phyloP scores from a whole-genome alignment of 2,797 vertebrate species.

The Lepus oiostolus region DNA sequence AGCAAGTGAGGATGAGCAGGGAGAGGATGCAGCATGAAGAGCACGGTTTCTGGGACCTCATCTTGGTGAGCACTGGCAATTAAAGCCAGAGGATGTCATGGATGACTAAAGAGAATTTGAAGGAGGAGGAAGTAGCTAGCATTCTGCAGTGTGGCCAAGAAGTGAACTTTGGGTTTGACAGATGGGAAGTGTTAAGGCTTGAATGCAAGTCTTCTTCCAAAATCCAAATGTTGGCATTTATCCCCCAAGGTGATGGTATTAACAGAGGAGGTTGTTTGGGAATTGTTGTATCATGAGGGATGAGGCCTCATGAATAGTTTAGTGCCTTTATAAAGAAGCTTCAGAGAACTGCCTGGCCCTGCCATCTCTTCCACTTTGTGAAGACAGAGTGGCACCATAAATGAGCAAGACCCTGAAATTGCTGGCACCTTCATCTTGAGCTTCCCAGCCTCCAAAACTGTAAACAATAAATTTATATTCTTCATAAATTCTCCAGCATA shows the following conservation, averaged over 20 bases:
- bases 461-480: not conserved
- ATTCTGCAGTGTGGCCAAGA: constrained; percentile 15
- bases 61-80: not conserved
- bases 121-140: not conserved
- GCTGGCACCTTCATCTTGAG: not conserved
- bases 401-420: not conserved
- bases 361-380: not conserved
- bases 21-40: not conserved
- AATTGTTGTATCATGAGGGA: not conserved
- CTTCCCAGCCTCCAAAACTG: not conserved
- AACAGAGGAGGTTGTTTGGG: not conserved
- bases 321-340: not conserved
- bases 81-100: not conserved
- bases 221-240: not conserved
- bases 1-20: not conserved
- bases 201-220: not conserved
- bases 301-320: not conserved
- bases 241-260: not conserved
- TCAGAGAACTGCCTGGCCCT: not conserved
- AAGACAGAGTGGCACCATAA: not conserved
- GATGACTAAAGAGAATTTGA: constrained; percentile 46
- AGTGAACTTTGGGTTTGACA: constrained; percentile 21
- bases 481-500: not conserved
- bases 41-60: constrained; percentile 15
- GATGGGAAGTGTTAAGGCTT: not conserved